Evolutionary conservation across 2,113 vertebrate genomes (phyloP).

Genomic region (Pangasianodon hypophthalmus): DNA sequence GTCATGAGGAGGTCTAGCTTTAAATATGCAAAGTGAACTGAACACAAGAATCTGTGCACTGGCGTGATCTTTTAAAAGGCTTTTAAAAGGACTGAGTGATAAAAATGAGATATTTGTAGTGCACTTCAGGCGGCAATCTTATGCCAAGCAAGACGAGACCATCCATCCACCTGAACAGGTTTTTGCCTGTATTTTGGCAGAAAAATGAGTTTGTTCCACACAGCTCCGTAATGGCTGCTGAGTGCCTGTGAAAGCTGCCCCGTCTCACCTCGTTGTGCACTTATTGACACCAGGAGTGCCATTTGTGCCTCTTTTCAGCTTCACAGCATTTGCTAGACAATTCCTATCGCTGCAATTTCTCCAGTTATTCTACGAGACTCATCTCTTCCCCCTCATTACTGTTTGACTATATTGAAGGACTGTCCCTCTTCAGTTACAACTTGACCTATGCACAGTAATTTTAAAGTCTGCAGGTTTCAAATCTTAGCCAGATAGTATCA

Average conservation of each 20-base stretch:
- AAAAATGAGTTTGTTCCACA: constrained; percentile 32
- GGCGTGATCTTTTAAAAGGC: constrained; percentile 4
- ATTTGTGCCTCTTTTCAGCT: constrained; percentile 16
- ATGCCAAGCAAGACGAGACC: background rate
- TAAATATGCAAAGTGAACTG: constrained; percentile 26
- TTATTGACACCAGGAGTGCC: constrained; percentile 45
- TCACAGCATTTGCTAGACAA: constrained; percentile 8
- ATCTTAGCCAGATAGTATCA: background rate
- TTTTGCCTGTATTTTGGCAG: constrained; percentile 10
- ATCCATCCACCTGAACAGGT: background rate
- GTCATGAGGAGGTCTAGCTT: constrained; percentile 7
- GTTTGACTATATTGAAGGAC: background rate
- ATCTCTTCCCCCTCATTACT: constrained; percentile 19
- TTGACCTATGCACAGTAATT: background rate
- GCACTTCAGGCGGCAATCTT: constrained; percentile 1
- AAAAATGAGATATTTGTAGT: constrained; percentile 19
- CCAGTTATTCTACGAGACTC: constrained; percentile 24
- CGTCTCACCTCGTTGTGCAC: constrained; percentile 51
- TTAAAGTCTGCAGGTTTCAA: background rate
- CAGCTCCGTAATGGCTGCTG: constrained; percentile 60
- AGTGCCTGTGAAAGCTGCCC: constrained; percentile 62
- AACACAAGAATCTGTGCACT: constrained; percentile 7
- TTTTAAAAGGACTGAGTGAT: constrained; percentile 12
- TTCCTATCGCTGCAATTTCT: background rate
- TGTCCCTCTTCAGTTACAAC: constrained; percentile 1